Evolutionary conservation across 1,140 invertebrate species (phyloP).

Genomic region (Trachymyrmex cornetzi): DNA sequence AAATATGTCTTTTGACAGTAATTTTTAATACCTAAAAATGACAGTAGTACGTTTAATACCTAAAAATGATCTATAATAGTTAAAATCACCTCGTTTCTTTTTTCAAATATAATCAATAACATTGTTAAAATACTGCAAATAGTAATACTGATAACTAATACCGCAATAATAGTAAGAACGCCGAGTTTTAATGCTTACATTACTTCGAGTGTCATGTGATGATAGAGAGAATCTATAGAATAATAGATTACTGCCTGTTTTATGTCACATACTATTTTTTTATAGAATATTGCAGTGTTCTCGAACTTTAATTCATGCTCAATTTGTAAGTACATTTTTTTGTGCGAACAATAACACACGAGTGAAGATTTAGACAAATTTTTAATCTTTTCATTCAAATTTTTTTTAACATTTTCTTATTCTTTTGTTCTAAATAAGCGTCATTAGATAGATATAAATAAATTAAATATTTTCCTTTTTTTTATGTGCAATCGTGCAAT

Average conservation of each 20-base stretch:
- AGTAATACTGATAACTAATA: slow-evolving; percentile 43
- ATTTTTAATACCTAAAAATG: slow-evolving; percentile 1
- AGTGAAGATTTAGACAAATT: neutral
- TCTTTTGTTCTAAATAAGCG: slow-evolving; percentile 14
- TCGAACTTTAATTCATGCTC: neutral
- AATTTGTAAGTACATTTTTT: slow-evolving; percentile 17
- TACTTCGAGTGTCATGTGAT: slow-evolving; percentile 5
- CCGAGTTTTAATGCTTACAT: slow-evolving; percentile 16
- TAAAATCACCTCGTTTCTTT: slow-evolving; percentile 7
- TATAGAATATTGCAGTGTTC: neutral
- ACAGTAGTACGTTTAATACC: neutral
- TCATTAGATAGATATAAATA: slow-evolving; percentile 22
- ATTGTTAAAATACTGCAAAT: slow-evolving; percentile 6
- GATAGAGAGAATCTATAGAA: slow-evolving; percentile 34
- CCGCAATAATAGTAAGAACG: slow-evolving; percentile 27
- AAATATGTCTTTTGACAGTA: slow-evolving; percentile 9
- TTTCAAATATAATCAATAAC: slow-evolving; percentile 41
- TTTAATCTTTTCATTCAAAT: neutral
- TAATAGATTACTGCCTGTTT: slow-evolving; percentile 39
- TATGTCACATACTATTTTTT: slow-evolving; percentile 21
- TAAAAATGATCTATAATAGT: slow-evolving; percentile 15
- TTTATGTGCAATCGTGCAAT: neutral
- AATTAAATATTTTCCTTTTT: slow-evolving; percentile 8
- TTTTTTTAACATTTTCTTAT: slow-evolving; percentile 32
- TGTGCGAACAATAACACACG: slow-evolving; percentile 8